Percentiles rank a stretch among this genome's conserved stretches.
These are phyloP conservation scores for Apteryx owenii DNA, from an alignment of 2,113 vertebrate species.

Conservation along the genomic window DNA sequence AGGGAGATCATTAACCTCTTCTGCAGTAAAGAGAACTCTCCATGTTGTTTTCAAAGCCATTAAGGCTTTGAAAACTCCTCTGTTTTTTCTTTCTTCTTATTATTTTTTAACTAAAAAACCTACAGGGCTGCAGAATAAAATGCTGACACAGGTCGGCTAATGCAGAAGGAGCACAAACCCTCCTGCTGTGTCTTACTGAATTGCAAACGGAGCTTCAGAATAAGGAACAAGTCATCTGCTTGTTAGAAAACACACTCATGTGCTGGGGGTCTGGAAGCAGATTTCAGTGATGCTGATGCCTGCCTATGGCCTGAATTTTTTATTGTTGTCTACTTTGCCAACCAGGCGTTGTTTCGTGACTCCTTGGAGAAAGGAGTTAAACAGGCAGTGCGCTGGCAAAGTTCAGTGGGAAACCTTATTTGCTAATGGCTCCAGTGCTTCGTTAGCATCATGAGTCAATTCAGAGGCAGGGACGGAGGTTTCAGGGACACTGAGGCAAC, in stretches of 20 bases:
- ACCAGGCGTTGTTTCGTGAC: background rate
- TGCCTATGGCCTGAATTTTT: background rate
- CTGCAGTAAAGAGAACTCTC: conserved; percentile 18
- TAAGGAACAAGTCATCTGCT: background rate
- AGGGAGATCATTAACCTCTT: conserved; percentile 55
- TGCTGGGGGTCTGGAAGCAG: background rate
- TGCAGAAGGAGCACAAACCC: background rate
- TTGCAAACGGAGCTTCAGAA: background rate
- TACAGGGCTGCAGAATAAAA: background rate
- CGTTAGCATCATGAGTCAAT: background rate
- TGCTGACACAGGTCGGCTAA: conserved; percentile 13
- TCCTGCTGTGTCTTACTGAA: background rate
- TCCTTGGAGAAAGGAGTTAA: background rate
- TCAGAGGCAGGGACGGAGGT: background rate
- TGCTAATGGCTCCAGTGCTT: background rate
- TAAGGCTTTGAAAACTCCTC: conserved; percentile 47
- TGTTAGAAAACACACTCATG: accelerated
- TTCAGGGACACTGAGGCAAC: background rate
- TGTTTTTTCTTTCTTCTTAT: background rate
- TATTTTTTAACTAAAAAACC: background rate
- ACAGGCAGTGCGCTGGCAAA: background rate
- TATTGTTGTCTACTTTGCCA: background rate
- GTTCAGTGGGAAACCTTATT: background rate
- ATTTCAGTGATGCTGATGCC: background rate
- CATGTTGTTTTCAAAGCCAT: conserved; percentile 42